These are phyloP conservation scores for Taenioides sp. DNA, from an alignment of 2,797 vertebrate species.

Conservation along the genomic window DNA sequence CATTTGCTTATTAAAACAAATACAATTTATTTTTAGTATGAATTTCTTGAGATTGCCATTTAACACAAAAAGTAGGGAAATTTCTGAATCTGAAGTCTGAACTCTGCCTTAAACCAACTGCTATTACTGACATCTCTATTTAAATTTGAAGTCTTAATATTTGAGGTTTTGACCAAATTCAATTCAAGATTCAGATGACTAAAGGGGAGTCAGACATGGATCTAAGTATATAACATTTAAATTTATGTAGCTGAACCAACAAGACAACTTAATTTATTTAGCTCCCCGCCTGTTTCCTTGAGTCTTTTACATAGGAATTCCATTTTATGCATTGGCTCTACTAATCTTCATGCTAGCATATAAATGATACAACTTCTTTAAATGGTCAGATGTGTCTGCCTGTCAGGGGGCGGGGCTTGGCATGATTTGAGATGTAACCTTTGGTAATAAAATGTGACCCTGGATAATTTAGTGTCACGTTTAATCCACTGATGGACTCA, in stretches of 20 bases:
- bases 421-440: constrained; percentile 19
- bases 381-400: background rate
- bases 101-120: too few relatives aligned
- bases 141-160: too few relatives aligned
- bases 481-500: constrained; percentile 55
- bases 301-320: constrained; percentile 8
- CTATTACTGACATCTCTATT: too few relatives aligned
- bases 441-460: constrained; percentile 39
- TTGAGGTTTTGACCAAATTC: background rate
- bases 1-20: too few relatives aligned
- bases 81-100: too few relatives aligned
- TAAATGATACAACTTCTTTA: constrained; percentile 5
- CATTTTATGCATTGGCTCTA: constrained; percentile 3
- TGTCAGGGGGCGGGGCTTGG: constrained; percentile 7
- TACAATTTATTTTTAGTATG: too few relatives aligned
- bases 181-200: constrained; percentile 10
- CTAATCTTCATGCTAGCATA: constrained; percentile 22
- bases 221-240: constrained; percentile 14
- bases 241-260: constrained; percentile 8
- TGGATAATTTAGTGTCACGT: constrained; percentile 38
- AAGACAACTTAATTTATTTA: background rate
- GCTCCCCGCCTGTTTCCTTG: background rate
- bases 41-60: too few relatives aligned
- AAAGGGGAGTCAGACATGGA: constrained; percentile 14
- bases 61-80: too few relatives aligned